Evolutionary conservation across 30 jellyfish, hydroid and myxozoan species (phyloP), one percentile per base, ranked within the genome.

Genomic region (Sanderia malayensis): DNA sequence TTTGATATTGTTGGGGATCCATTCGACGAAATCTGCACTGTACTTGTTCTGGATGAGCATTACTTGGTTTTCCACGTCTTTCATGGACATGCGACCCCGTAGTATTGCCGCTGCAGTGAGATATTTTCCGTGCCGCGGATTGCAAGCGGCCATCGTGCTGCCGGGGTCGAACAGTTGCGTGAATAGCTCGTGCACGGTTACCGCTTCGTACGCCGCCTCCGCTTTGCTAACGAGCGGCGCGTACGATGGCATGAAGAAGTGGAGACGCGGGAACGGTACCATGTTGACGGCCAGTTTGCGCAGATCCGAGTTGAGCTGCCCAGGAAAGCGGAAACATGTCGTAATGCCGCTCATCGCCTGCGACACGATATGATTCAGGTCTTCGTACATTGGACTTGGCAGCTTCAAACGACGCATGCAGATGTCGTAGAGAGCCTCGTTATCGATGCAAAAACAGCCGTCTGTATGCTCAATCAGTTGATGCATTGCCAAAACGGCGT

Each of bases 201-300:
- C 46, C 17, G 97, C 95, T 30, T 96, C 70, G 95, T 94, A 94
- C 60, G 83, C 95, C 60, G 80, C 92, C 1, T 95, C 80, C 32
- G 95, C 95, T 33, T 95, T 95, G 83, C 97, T 83, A 19, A 94
- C 82, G 71, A 86, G 86, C 45, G 99, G 99, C 30, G 99, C 99
- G 69, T 82, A 86, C 61, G 96, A 95, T 67, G 99, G 96, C 91
- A 87, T 87, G 94, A 94, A 94, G 93, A 94, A 94, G 65, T 94
- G 99, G 41, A 94, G 94, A 25, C 99, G 97, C 29, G 99, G 99
- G 81, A 94, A 94, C 31, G 99, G 99, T 29, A 94, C 99, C 99
- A 94, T 94, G 95, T 94, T 94, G 46, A 94, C 99, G 19, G 99
- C 99, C 23, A 94, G 93, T 77, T 94, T 94, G 20, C 99, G 95